These are phyloP conservation scores for Gymnogyps californianus DNA, from an alignment of 2,113 vertebrate genomes.

Conservation along the genomic window DNA sequence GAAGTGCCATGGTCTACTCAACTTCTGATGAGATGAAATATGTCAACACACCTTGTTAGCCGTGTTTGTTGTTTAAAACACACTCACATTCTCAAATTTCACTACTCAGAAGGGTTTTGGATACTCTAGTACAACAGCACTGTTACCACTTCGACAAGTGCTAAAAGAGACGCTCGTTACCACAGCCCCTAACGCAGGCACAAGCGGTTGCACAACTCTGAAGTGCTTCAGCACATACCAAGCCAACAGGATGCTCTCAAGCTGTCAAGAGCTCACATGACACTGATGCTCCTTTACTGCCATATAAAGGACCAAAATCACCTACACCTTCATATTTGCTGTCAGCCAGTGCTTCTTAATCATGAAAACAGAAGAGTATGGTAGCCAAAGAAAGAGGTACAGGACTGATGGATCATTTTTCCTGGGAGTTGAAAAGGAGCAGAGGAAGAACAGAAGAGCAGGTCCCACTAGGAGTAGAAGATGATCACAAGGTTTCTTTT, in stretches of 20 bases:
- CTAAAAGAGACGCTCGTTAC: not conserved
- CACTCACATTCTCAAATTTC: not conserved
- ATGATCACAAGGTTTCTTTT: not conserved
- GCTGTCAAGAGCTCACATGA: not conserved
- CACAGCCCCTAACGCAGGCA: not conserved
- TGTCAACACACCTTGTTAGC: not conserved
- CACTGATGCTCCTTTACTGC: not conserved
- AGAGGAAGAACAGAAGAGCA: not conserved
- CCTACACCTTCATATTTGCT: not conserved
- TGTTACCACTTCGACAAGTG: not conserved
- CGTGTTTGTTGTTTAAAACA: not conserved
- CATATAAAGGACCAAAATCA: not conserved
- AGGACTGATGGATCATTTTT: not conserved
- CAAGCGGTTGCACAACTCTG: not conserved
- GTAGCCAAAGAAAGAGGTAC: not conserved
- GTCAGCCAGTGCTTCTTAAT: not conserved
- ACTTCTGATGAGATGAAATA: not conserved
- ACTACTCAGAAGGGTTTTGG: not conserved
- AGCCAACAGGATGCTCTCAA: not conserved
- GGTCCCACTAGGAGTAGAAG: not conserved
- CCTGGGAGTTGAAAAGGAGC: not conserved
- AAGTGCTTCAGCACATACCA: not conserved
- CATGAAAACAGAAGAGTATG: not conserved
- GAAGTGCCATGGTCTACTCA: fast-evolving
- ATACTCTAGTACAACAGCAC: not conserved